Conservation (phyloP, 2,888 invertebrate species). For the Allophyes oxyacanthae region DNA sequence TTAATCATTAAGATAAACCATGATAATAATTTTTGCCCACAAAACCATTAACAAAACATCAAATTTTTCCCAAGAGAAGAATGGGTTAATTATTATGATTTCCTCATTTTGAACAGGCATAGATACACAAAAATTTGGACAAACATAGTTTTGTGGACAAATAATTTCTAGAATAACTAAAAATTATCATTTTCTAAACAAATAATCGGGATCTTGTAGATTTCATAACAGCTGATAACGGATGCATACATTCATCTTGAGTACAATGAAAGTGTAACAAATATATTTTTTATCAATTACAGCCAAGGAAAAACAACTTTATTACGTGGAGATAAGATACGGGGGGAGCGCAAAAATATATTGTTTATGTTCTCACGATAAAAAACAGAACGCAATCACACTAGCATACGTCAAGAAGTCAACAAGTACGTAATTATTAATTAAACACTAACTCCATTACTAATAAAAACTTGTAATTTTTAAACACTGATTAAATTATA, state of each 20-base stretch:
- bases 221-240: conserved; percentile 41
- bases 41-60: too few relatives aligned
- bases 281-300: conserved; percentile 29
- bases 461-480: too few relatives aligned
- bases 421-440: conserved; percentile 12
- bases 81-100: conserved; percentile 3
- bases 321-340: conserved; percentile 47
- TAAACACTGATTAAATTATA: too few relatives aligned
- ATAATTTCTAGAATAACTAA: conserved; percentile 4
- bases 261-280: conserved; percentile 32
- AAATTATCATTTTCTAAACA: conserved; percentile 1
- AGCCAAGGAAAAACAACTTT: conserved; percentile 46
- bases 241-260: conserved; percentile 37
- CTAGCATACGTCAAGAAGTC: conserved; percentile 5
- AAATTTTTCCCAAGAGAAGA: background rate
- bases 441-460: too few relatives aligned
- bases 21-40: too few relatives aligned
- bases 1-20: too few relatives aligned
- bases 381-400: conserved; percentile 10
- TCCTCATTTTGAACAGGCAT: background rate
- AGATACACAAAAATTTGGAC: background rate
- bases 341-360: conserved; percentile 25
- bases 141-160: background rate
- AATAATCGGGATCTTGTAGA: conserved; percentile 20
- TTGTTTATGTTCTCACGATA: conserved; percentile 41